A percentile compares a stretch with the other conserved stretches of the same genome.
These are phyloP conservation scores for Scaptomyza montana DNA, from an alignment of 1,140 invertebrate genomes.

Conservation along the genomic window DNA sequence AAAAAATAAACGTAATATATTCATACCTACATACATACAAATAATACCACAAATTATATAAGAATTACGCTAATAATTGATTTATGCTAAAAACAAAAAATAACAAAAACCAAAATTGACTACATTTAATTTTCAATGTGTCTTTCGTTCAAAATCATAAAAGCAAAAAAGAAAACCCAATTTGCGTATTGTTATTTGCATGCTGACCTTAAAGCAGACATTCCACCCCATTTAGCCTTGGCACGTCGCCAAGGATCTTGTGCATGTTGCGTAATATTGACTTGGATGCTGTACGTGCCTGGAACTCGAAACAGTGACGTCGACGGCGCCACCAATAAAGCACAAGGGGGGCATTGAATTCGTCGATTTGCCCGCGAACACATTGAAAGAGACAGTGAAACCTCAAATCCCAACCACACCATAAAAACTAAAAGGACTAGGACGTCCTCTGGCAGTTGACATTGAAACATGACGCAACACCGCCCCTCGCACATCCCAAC, in stretches of 20 bases:
- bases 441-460: conserved; percentile 56
- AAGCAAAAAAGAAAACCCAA: conserved; percentile 43
- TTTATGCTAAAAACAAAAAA: conserved; percentile 60
- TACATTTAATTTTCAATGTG: conserved; percentile 83
- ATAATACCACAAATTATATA: conserved; percentile 52
- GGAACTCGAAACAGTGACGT: conserved; percentile 12
- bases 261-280: conserved; percentile 71
- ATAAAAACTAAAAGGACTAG: background rate
- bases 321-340: conserved; percentile 57
- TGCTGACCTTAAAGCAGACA: conserved; percentile 55
- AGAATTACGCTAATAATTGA: conserved; percentile 72
- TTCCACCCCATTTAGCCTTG: conserved; percentile 41
- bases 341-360: conserved; percentile 55
- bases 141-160: conserved; percentile 83
- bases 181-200: conserved; percentile 63
- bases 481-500: conserved; percentile 14
- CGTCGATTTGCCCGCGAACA: conserved; percentile 69
- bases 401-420: background rate
- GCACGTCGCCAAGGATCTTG: conserved; percentile 40
- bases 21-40: conserved; percentile 43
- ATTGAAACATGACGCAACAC: conserved; percentile 71
- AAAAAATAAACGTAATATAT: conserved; percentile 52
- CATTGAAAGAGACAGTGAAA: conserved; percentile 23
- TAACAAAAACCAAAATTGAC: conserved; percentile 60
- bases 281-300: conserved; percentile 56